A percentile compares a stretch with the other conserved stretches of the same genome.
Conservation (phyloP, 2,797 vertebrate species). For the Mormyrops boulengeri region DNA sequence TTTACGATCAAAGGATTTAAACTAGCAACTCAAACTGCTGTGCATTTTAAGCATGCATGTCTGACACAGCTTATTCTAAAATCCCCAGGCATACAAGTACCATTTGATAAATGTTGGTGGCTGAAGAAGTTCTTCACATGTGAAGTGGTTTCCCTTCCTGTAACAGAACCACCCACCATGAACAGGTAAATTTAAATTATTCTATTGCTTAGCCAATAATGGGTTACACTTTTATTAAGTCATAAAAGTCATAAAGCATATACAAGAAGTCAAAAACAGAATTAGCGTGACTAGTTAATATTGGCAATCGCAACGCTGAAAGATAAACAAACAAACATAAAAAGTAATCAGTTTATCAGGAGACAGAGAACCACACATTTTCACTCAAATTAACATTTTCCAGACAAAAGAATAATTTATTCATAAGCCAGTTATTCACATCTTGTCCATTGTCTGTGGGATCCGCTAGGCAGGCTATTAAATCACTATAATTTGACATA, state of each 20-base stretch:
- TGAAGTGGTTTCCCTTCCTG: slow-evolving; percentile 6
- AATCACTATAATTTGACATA: not conserved
- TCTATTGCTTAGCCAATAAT: not conserved
- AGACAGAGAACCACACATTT: not conserved
- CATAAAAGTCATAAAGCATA: not conserved
- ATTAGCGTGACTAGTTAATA: not conserved
- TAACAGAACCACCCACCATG: slow-evolving; percentile 1
- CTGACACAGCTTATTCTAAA: not conserved
- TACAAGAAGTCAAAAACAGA: not conserved
- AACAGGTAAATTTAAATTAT: slow-evolving; percentile 6
- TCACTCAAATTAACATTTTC: slow-evolving; percentile 4
- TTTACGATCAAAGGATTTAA: not conserved
- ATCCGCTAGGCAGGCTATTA: not conserved
- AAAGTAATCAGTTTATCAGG: not conserved
- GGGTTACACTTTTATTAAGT: not conserved
- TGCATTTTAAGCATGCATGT: not conserved
- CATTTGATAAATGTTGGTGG: slow-evolving; percentile 27
- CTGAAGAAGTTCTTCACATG: slow-evolving; percentile 25
- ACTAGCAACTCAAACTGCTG: not conserved
- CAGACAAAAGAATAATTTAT: slow-evolving; percentile 1
- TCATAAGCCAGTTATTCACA: not conserved
- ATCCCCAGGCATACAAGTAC: slow-evolving; percentile 18
- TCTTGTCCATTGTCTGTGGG: not conserved
- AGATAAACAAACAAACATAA: not conserved
- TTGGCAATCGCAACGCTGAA: not conserved